phyloP scores from a whole-genome alignment of 2,113 vertebrate genomes.

The Steatornis caripensis region DNA sequence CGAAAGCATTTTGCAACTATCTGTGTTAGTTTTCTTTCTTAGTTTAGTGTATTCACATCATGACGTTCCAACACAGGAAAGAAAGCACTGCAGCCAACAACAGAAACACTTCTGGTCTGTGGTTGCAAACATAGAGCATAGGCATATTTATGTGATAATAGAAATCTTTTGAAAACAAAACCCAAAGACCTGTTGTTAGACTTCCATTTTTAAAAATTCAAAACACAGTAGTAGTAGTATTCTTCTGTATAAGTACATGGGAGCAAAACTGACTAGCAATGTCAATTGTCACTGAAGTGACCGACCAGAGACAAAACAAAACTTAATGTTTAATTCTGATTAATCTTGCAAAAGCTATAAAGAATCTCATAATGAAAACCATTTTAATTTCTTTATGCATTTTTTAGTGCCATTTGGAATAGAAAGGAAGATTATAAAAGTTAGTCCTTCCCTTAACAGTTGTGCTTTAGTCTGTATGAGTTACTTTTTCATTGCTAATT shows the following conservation, averaged over 20 bases:
- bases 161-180: neutral
- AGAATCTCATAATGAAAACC: rapidly evolving
- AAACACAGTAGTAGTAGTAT: neutral
- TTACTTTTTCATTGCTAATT: neutral
- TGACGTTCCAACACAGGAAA: neutral
- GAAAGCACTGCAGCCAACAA: neutral
- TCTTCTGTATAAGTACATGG: neutral
- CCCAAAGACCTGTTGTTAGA: neutral
- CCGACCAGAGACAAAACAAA: neutral
- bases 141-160: neutral
- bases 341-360: neutral
- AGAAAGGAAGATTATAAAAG: neutral
- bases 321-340: neutral
- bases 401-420: neutral
- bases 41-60: neutral
- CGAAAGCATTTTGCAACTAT: neutral
- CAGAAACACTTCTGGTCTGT: neutral
- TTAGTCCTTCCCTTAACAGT: neutral
- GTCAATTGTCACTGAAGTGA: neutral
- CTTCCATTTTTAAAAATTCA: neutral
- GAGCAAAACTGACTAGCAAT: neutral
- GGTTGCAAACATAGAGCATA: neutral
- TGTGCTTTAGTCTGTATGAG: neutral
- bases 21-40: neutral
- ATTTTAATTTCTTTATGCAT: neutral